These are phyloP conservation scores for Alligator sinensis DNA, from an alignment of 2,113 vertebrate species.

Conservation along the genomic window DNA sequence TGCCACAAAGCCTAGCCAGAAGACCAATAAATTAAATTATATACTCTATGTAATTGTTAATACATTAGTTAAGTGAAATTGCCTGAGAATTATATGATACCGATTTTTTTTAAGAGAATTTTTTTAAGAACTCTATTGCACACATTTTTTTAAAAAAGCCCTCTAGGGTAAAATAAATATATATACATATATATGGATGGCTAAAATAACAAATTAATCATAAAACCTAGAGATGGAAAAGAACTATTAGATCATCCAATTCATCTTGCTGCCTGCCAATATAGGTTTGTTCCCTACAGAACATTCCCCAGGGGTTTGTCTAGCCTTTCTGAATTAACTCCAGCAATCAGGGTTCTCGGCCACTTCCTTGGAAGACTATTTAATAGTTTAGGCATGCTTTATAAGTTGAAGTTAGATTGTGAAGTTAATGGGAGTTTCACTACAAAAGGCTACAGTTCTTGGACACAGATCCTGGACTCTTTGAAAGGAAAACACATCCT, in stretches of 20 bases:
- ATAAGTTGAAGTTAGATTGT: background rate
- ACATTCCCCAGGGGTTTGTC: slow-evolving; percentile 48
- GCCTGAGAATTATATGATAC: background rate
- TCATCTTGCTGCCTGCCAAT: slow-evolving; percentile 63
- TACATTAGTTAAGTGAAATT: accelerated
- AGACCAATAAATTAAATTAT: background rate
- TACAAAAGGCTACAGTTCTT: background rate
- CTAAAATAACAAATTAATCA: slow-evolving; percentile 79
- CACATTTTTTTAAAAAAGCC: slow-evolving; percentile 61
- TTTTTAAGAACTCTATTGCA: slow-evolving; percentile 47
- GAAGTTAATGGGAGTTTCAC: background rate
- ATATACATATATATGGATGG: slow-evolving; percentile 50
- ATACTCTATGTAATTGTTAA: accelerated
- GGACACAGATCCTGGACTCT: background rate
- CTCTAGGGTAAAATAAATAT: slow-evolving; percentile 74
- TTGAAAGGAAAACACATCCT: background rate
- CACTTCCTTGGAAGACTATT: background rate
- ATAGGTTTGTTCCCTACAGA: slow-evolving; percentile 55
- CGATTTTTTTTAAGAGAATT: background rate
- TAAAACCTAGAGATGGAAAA: slow-evolving; percentile 66
- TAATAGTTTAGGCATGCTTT: background rate
- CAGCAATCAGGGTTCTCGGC: background rate
- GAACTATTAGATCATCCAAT: slow-evolving; percentile 73
- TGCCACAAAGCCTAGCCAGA: background rate
- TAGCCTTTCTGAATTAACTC: slow-evolving; percentile 44